Percentiles rank a stretch among this genome's conserved stretches.
These are phyloP conservation scores for Pachydiplax longipennis DNA, from an alignment of 2,888 invertebrate genomes.

Conservation along the genomic window DNA sequence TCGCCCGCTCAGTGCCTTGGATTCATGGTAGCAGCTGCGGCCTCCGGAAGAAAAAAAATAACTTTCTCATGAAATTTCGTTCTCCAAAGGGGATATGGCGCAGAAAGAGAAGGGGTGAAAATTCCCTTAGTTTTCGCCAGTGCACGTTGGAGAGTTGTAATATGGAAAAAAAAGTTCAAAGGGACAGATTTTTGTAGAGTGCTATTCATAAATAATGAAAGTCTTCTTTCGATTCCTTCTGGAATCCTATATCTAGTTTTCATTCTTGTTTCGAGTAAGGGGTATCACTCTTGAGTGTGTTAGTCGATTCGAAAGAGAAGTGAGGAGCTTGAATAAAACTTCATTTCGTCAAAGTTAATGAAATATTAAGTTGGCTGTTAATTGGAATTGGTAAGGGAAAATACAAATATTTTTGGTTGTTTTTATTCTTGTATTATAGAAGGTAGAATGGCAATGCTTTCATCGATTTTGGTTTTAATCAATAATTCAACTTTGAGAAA, in stretches of 20 bases:
- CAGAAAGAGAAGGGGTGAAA: not conserved
- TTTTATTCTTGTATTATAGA: no score
- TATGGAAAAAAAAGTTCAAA: not conserved
- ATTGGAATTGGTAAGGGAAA: no score
- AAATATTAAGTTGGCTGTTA: no score
- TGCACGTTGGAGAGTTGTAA: not conserved
- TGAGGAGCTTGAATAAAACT: no score
- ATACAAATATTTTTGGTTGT: no score
- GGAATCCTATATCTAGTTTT: not conserved
- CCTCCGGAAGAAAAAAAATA: not conserved
- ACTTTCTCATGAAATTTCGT: constrained; percentile 22
- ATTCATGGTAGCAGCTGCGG: constrained; percentile 17
- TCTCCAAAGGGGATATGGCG: not conserved
- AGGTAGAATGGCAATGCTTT: no score
- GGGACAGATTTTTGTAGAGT: not conserved
- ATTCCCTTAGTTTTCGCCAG: not conserved
- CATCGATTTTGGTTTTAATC: no score
- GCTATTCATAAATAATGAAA: not conserved
- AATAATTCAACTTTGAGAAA: no score
- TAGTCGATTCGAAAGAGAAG: no score
- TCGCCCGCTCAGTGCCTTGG: not conserved
- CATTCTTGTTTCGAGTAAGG: not conserved
- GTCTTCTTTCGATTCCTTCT: not conserved
- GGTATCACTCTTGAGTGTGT: not conserved
- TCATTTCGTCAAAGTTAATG: no score